Percentiles rank a stretch among this genome's conserved stretches.
These are phyloP conservation scores for Thunnus thynnus DNA, from an alignment of 2,113 vertebrate genomes.

Conservation along the genomic window DNA sequence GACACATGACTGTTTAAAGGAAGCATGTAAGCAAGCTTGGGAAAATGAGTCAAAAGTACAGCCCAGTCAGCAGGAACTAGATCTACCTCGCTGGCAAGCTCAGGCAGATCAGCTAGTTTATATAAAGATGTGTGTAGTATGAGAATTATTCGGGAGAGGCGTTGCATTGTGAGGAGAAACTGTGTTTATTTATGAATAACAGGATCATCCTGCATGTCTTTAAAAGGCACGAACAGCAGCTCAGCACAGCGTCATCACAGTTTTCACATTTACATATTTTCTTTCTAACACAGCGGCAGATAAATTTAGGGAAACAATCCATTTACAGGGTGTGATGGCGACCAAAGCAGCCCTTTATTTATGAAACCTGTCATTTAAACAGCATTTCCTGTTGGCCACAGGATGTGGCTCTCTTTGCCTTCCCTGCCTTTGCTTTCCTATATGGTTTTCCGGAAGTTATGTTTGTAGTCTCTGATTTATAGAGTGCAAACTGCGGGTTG, in stretches of 20 bases:
- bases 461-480: constrained; percentile 67
- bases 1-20: constrained; percentile 33
- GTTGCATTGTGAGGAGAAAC: neutral
- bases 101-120: constrained; percentile 44
- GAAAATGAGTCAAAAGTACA: constrained; percentile 53
- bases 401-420: constrained; percentile 73
- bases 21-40: constrained; percentile 50
- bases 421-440: constrained; percentile 45
- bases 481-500: constrained; percentile 60
- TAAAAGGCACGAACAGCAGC: neutral
- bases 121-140: constrained; percentile 10
- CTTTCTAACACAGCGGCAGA: constrained; percentile 31
- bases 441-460: constrained; percentile 67
- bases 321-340: constrained; percentile 69
- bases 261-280: constrained; percentile 32
- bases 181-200: neutral
- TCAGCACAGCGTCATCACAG: neutral
- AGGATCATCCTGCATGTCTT: neutral
- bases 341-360: constrained; percentile 61
- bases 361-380: constrained; percentile 80
- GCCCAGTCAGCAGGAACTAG: constrained; percentile 31
- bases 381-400: constrained; percentile 75
- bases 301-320: constrained; percentile 44
- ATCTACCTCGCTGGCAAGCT: constrained; percentile 34
- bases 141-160: neutral